These are phyloP conservation scores for Drosophila saltans DNA, from an alignment of 1,140 invertebrate species.

Conservation along the genomic window DNA sequence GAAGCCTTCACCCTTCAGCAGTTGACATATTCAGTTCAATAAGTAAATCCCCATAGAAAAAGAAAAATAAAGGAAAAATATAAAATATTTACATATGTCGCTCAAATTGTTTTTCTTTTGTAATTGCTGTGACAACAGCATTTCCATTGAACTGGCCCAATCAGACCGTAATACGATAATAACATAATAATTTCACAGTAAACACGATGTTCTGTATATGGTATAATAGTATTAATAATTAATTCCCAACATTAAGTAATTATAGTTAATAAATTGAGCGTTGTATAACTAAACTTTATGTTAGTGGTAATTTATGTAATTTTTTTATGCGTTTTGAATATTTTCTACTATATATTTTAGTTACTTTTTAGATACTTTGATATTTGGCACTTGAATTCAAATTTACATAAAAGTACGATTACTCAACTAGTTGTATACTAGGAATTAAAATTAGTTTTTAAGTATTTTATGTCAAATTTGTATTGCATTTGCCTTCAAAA, in stretches of 20 bases:
- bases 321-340: too few species aligned
- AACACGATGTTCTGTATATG: background rate
- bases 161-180: background rate
- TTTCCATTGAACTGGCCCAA: background rate
- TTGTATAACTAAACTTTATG: background rate
- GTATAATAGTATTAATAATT: background rate
- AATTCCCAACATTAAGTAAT: background rate
- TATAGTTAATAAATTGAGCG: background rate
- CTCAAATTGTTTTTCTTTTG: background rate
- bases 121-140: background rate
- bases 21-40: constrained; percentile 9
- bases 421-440: too few species aligned
- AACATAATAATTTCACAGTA: background rate
- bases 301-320: too few species aligned
- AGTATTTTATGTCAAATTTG: too few species aligned
- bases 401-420: too few species aligned
- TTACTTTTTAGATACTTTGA: too few species aligned
- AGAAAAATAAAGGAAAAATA: background rate
- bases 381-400: too few species aligned
- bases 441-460: too few species aligned
- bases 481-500: too few species aligned
- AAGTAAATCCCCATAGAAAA: background rate
- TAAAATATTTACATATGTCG: background rate
- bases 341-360: too few species aligned
- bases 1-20: background rate